Conservation (phyloP, 1,140 invertebrate species). For the Muscidifurax raptorellus region DNA sequence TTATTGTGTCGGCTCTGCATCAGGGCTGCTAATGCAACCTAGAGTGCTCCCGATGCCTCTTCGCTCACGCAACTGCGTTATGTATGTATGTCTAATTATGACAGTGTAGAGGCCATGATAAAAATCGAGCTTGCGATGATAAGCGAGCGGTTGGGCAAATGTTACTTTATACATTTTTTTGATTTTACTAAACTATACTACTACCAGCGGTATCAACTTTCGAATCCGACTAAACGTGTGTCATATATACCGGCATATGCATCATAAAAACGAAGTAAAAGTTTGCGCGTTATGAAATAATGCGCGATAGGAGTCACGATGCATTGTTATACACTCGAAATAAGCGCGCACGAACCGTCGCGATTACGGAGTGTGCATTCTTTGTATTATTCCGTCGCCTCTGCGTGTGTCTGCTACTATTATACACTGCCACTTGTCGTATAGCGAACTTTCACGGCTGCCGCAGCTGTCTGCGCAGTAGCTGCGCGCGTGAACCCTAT, state of each 20-base stretch:
- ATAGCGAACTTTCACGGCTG: conserved; percentile 22
- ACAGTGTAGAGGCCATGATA: neutral
- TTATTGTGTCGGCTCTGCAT: conserved; percentile 30
- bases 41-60: neutral
- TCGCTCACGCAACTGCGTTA: neutral
- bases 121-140: too few relatives aligned
- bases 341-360: neutral
- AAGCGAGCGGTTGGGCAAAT: too few relatives aligned
- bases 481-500: neutral
- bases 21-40: neutral
- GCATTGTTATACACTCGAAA: conserved; percentile 16
- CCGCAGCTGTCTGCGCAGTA: neutral
- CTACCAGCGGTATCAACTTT: too few relatives aligned
- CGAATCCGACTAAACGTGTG: too few relatives aligned
- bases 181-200: too few relatives aligned
- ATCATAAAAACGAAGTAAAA: neutral
- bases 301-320: conserved; percentile 5
- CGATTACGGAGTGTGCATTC: conserved; percentile 28
- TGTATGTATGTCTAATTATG: neutral
- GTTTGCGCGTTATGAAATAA: conserved; percentile 8
- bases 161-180: too few relatives aligned
- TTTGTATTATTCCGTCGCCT: conserved; percentile 20
- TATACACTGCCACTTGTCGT: conserved; percentile 33
- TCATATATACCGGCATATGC: neutral
- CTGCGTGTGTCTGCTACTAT: conserved; percentile 13